Percentiles rank a stretch among this genome's conserved stretches.
These are phyloP conservation scores for Oxycera nigricornis DNA, from an alignment of 2,888 invertebrate species.

Conservation along the genomic window DNA sequence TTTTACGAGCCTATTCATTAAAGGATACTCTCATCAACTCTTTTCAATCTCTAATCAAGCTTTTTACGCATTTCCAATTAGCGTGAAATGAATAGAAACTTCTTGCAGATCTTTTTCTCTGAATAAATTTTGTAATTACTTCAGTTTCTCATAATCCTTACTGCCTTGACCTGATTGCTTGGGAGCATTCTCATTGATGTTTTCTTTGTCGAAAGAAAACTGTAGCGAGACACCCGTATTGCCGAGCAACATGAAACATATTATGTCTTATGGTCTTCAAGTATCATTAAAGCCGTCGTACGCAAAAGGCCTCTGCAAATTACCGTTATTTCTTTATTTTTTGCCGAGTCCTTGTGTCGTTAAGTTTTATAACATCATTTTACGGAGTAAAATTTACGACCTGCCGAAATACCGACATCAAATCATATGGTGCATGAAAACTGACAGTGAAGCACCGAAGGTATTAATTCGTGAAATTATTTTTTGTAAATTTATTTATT, in stretches of 20 bases:
- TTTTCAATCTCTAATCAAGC: not conserved
- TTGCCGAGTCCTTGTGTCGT: not conserved
- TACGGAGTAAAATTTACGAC: slow-evolving; percentile 3
- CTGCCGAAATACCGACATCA: slow-evolving; percentile 17
- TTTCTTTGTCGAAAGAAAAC: not conserved
- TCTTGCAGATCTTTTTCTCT: not conserved
- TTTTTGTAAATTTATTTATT: not conserved
- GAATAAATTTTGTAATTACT: not conserved
- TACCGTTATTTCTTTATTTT: not conserved
- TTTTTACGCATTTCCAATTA: slow-evolving; percentile 20
- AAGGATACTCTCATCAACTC: not conserved
- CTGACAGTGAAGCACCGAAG: slow-evolving; percentile 4
- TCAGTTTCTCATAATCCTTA: not conserved
- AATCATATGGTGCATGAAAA: slow-evolving; percentile 21
- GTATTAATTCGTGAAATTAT: slow-evolving; percentile 18
- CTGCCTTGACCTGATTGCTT: not conserved
- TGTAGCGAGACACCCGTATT: slow-evolving; percentile 5
- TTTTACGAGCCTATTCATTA: not conserved
- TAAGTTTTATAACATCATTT: slow-evolving; percentile 5
- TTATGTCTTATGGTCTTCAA: slow-evolving; percentile 19
- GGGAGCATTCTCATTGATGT: slow-evolving; percentile 10
- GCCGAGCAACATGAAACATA: slow-evolving; percentile 3
- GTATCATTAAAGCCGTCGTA: slow-evolving; percentile 12
- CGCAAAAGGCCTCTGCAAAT: not conserved
- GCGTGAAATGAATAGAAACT: not conserved